Evolutionary conservation across 2,888 invertebrate genomes (phyloP).

Genomic region (Emmelina monodactyla): DNA sequence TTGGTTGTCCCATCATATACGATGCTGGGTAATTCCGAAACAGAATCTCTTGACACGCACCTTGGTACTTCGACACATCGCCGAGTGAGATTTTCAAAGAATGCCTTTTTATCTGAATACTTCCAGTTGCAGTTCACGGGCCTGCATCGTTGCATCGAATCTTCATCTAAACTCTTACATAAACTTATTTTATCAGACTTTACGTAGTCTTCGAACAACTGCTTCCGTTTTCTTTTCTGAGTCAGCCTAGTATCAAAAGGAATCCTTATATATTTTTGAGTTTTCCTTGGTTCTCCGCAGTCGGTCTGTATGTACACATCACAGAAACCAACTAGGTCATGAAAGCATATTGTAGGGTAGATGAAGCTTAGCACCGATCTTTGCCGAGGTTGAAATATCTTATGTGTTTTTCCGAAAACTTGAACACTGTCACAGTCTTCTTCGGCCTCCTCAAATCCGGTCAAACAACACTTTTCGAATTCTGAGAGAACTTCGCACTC

Average conservation of each 20-base stretch:
- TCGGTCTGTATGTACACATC: conserved; percentile 25
- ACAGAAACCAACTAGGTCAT: conserved; percentile 38
- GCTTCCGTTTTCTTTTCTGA: not conserved
- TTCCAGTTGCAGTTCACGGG: conserved; percentile 39
- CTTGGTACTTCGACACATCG: conserved; percentile 28
- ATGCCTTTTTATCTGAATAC: conserved; percentile 32
- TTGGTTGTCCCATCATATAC: conserved; percentile 34
- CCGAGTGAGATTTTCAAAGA: conserved; percentile 22
- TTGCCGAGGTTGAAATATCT: conserved; percentile 25
- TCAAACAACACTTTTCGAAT: conserved; percentile 31
- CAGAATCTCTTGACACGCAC: conserved; percentile 19
- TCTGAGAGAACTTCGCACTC: conserved; percentile 24
- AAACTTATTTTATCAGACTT: conserved; percentile 14
- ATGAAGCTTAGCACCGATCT: conserved; percentile 28
- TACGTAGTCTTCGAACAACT: conserved; percentile 19
- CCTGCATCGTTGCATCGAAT: conserved; percentile 30
- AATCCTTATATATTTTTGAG: conserved; percentile 19
- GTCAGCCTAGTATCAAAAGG: conserved; percentile 32
- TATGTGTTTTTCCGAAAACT: conserved; percentile 21
- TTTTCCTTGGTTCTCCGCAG: conserved; percentile 20
- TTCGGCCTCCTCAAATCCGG: conserved; percentile 20
- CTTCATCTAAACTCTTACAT: conserved; percentile 33
- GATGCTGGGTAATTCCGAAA: conserved; percentile 29
- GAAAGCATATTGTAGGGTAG: conserved; percentile 30
- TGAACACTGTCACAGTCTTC: conserved; percentile 27